Conservation (phyloP, 2,113 vertebrate species). For the Tyto alba region DNA sequence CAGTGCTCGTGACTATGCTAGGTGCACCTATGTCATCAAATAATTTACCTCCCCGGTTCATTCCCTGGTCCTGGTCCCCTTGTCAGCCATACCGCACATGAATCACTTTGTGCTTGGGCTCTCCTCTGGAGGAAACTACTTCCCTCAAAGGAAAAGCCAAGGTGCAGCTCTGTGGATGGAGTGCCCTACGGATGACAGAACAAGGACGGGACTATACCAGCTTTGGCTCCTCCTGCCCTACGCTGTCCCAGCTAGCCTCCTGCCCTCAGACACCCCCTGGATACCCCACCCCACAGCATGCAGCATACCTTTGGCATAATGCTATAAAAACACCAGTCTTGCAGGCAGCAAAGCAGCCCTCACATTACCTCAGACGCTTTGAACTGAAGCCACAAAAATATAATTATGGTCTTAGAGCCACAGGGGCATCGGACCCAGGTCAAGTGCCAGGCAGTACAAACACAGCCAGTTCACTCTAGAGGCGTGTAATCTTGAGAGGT, state of each 20-base stretch:
- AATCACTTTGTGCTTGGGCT: background rate
- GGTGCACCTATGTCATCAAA: background rate
- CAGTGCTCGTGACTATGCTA: rapidly evolving
- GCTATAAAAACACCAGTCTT: constrained; percentile 43
- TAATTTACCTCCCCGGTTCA: background rate
- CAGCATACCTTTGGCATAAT: background rate
- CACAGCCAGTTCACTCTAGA: constrained; percentile 17
- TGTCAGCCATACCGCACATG: background rate
- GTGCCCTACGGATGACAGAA: background rate
- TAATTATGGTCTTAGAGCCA: constrained; percentile 35
- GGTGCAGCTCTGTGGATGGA: background rate
- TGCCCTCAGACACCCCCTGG: constrained; percentile 2
- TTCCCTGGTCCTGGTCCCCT: background rate
- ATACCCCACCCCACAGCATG: background rate
- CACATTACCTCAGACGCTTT: constrained; percentile 36
- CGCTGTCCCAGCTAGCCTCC: background rate
- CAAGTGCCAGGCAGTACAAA: background rate
- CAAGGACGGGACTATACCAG: background rate
- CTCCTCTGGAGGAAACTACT: background rate
- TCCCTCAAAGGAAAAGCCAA: background rate
- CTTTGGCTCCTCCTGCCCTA: constrained; percentile 1
- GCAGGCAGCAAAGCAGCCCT: constrained; percentile 49
- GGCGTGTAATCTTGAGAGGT: background rate
- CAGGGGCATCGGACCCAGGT: background rate
- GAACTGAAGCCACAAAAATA: constrained; percentile 48